Evolutionary conservation across 2,113 vertebrate species (phyloP).

Genomic region (Hypanus sabinus): DNA sequence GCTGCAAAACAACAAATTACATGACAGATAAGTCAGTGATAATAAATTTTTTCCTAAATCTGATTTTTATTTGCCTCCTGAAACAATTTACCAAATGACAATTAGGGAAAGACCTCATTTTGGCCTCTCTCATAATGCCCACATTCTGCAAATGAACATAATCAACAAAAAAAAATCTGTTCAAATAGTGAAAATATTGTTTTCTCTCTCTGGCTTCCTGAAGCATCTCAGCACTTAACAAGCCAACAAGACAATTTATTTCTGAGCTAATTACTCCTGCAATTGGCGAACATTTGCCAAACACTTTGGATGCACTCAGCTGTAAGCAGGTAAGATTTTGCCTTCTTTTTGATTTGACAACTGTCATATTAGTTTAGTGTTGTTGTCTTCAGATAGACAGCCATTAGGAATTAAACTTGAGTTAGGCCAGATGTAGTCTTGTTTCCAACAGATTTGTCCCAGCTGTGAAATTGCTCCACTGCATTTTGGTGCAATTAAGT

Average conservation of each 20-base stretch:
- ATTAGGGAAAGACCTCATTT: no score
- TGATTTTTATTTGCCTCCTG: no score
- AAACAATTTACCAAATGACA: no score
- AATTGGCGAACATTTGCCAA: not conserved
- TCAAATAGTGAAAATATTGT: not conserved
- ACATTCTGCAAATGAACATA: no score
- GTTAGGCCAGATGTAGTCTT: not conserved
- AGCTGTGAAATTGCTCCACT: not conserved
- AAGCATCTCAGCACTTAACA: not conserved
- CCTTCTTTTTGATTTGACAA: not conserved
- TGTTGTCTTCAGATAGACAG: slow-evolving; percentile 1
- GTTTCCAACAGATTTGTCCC: not conserved
- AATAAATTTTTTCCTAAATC: no score
- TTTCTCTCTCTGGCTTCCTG: not conserved
- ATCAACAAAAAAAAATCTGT: not conserved
- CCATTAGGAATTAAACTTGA: not conserved
- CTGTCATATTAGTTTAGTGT: slow-evolving; percentile 1
- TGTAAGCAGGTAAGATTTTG: not conserved
- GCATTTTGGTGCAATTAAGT: not conserved
- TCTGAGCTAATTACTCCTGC: slow-evolving; percentile 17
- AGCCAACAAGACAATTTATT: slow-evolving; percentile 5
- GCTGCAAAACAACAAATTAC: no score
- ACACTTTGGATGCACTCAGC: not conserved
- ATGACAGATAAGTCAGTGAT: no score
- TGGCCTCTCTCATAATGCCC: no score